Evolutionary conservation across 2,113 vertebrate species (phyloP).

Genomic region (Puntigrus tetrazona): DNA sequence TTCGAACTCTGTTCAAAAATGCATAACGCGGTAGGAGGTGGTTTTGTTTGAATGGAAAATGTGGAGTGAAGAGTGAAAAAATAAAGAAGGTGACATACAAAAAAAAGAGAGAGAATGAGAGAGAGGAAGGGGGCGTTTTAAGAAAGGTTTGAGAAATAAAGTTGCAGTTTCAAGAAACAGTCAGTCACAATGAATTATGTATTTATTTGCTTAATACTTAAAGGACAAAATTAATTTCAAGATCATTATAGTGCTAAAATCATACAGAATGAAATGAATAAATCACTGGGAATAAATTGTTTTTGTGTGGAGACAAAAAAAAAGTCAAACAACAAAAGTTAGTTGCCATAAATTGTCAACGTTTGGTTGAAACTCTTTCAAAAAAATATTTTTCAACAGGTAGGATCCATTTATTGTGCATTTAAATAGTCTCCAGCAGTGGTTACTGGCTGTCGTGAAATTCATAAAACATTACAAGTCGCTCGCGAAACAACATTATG

Average conservation of each 20-base stretch:
- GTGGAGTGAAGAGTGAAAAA: background rate
- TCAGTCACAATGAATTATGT: background rate
- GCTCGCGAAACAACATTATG: background rate
- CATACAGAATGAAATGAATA: no score
- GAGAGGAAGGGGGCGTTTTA: no score
- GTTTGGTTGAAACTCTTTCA: background rate
- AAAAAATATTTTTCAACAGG: background rate
- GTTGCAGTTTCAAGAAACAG: background rate
- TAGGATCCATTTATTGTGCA: background rate
- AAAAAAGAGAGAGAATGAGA: background rate
- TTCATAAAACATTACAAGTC: background rate
- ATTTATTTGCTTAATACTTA: background rate
- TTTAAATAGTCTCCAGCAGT: background rate
- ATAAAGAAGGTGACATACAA: background rate
- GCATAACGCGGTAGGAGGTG: background rate
- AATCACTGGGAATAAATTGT: no score
- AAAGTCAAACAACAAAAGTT: background rate
- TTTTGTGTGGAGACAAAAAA: background rate
- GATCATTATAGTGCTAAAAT: no score
- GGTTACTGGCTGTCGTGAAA: background rate
- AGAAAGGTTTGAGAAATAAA: background rate
- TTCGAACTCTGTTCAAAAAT: slow-evolving; percentile 1
- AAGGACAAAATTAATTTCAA: no score
- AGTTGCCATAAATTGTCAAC: background rate
- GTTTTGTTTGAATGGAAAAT: background rate